These are phyloP conservation scores for Burhinus bistriatus DNA, from an alignment of 2,113 vertebrate species.

Conservation along the genomic window DNA sequence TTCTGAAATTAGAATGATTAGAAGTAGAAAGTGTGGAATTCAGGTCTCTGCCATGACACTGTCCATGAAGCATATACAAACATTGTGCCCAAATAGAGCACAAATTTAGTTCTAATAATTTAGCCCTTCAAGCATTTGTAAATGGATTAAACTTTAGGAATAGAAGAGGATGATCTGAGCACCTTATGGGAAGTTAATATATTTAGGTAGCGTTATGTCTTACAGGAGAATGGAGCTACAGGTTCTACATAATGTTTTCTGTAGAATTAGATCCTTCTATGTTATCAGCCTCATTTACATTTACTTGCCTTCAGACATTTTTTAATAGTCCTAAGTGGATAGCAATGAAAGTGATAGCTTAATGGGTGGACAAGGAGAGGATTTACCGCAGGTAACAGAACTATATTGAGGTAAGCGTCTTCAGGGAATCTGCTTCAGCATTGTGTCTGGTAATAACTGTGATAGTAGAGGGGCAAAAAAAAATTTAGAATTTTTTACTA, in stretches of 20 bases:
- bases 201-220: background rate
- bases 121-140: background rate
- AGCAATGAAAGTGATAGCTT: background rate
- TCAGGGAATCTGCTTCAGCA: background rate
- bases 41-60: background rate
- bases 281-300: background rate
- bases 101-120: background rate
- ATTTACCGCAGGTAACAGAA: background rate
- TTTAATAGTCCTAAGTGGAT: background rate
- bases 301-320: background rate
- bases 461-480: background rate
- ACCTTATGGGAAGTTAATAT: background rate
- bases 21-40: background rate
- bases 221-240: background rate
- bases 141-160: background rate
- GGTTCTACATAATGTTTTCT: background rate
- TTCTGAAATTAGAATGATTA: background rate
- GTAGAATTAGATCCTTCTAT: background rate
- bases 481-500: background rate
- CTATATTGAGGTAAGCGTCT: background rate
- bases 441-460: background rate
- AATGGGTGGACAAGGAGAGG: background rate
- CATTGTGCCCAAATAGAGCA: background rate
- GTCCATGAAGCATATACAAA: background rate
- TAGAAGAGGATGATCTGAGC: background rate